Base-by-base conservation (phyloP, 2,888 invertebrate species). In the Leptogaster cylindrica region DNA sequence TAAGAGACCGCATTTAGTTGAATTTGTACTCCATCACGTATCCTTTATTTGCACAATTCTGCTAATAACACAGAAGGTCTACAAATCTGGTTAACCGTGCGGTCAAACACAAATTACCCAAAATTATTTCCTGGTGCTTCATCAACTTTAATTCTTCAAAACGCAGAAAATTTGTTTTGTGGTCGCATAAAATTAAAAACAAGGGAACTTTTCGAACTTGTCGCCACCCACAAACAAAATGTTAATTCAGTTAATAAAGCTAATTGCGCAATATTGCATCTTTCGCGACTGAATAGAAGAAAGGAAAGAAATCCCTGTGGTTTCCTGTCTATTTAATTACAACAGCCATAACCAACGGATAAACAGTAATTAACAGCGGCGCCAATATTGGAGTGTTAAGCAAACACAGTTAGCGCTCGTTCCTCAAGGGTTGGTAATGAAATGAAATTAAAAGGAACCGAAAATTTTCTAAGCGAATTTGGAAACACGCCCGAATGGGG, bases 341-440 rank as follows among this genome's bases (percentile, higher is more conserved):
- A 41, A 39, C 28, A 27, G 41, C 20, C 25, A 8, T 39, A 23
- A 36, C 58, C 58, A 12, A 25, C 41, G 18, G 36, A 55, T 33
- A 55, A 55, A 36, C 55, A 33, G 55, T 55, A 55, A 55, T 55
- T 55, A 55, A 20, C 36, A 36, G 27, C 55, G 55, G 58, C 41
- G 58, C 58, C 58, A 58, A 23, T 41, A 58, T 16, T 58, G 16
- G 31, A 58, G 58, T 58, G 58, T 25, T 39, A 12, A 58, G 23
- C 39, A 58, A 58, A 58, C 58, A 58, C 41, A 16, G 58, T 58
- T 58, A 41, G 41, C 58, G 31, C 58, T 58, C 23, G 18, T 7
- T 39, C 39, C 18, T n/a, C 10, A 27, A n/a, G 25, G 25, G 25
- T 36, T 20, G 25, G 16, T 58, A 25, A 36, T 58, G 39, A 36